phyloP scores from a whole-genome alignment of 1,140 invertebrate species.

The Archegozetes longisetosus region DNA sequence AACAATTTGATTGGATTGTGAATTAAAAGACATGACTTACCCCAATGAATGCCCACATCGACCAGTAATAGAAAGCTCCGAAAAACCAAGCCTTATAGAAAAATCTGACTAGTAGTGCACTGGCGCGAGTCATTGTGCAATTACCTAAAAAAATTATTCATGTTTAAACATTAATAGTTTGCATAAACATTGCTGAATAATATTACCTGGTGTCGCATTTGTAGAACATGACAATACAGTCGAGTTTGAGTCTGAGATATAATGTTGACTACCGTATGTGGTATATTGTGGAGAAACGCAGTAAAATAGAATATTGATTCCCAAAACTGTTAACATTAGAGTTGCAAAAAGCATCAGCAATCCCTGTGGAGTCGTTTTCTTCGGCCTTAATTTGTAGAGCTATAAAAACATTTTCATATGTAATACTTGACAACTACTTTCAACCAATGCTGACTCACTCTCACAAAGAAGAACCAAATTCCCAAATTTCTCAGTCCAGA shows the following conservation, averaged over 20 bases:
- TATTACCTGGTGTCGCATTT: slow-evolving; percentile 5
- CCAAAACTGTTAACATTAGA: slow-evolving; percentile 32
- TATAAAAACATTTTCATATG: slow-evolving; percentile 19
- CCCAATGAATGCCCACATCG: slow-evolving; percentile 28
- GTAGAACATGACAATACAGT: background rate
- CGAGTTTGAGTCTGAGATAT: slow-evolving; percentile 12
- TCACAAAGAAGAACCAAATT: slow-evolving; percentile 33
- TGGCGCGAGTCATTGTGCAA: slow-evolving; percentile 30
- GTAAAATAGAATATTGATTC: slow-evolving; percentile 33
- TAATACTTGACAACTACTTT: background rate
- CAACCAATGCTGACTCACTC: slow-evolving; percentile 21
- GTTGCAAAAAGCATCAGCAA: slow-evolving; percentile 32
- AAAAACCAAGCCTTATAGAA: slow-evolving; percentile 36
- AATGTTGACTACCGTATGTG: slow-evolving; percentile 33
- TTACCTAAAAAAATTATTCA: slow-evolving; percentile 25
- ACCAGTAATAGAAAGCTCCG: slow-evolving; percentile 32
- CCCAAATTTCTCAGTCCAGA: slow-evolving; percentile 31
- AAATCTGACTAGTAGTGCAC: slow-evolving; percentile 29
- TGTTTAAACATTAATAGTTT: no score
- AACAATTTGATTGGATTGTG: slow-evolving; percentile 6
- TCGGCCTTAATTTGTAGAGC: slow-evolving; percentile 31
- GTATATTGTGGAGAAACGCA: slow-evolving; percentile 33
- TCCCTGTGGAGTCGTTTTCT: slow-evolving; percentile 30
- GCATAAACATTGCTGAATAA: background rate
- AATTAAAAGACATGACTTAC: slow-evolving; percentile 22